Evolutionary conservation across 2,797 vertebrate species (phyloP).

Genomic region (Enteromius treurensis): DNA sequence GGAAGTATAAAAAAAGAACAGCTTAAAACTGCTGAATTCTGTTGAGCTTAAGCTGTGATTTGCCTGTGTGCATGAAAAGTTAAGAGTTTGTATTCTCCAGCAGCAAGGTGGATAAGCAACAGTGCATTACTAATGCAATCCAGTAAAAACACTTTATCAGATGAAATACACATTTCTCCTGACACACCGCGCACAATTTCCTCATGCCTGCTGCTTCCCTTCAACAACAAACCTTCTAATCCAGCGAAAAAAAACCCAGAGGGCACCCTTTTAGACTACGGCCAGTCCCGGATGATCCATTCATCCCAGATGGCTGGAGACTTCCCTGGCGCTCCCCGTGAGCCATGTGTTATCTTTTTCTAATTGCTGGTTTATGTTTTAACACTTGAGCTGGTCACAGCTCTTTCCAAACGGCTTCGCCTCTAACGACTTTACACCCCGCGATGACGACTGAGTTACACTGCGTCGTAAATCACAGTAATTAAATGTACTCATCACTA

Average conservation of each 20-base stretch:
- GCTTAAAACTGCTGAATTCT: not conserved
- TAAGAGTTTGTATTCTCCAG: constrained; percentile 68
- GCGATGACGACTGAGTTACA: constrained; percentile 46
- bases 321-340: constrained; percentile 65
- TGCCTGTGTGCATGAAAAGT: constrained; percentile 24
- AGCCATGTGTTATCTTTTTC: constrained; percentile 64
- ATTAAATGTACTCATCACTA: constrained; percentile 43
- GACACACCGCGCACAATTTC: constrained; percentile 1
- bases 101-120: constrained; percentile 45
- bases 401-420: constrained; percentile 68
- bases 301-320: constrained; percentile 66
- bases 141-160: constrained; percentile 41
- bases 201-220: not conserved
- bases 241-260: not conserved
- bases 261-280: not conserved
- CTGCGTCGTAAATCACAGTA: constrained; percentile 47
- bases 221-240: constrained; percentile 16
- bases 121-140: constrained; percentile 29
- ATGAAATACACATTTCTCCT: constrained; percentile 24
- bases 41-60: not conserved
- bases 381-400: constrained; percentile 69
- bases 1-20: not conserved
- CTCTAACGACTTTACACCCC: constrained; percentile 66
- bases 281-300: constrained; percentile 2
- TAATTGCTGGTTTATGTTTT: constrained; percentile 75